These are phyloP conservation scores for Sterna hirundo DNA, from an alignment of 2,113 vertebrate species.

Conservation along the genomic window DNA sequence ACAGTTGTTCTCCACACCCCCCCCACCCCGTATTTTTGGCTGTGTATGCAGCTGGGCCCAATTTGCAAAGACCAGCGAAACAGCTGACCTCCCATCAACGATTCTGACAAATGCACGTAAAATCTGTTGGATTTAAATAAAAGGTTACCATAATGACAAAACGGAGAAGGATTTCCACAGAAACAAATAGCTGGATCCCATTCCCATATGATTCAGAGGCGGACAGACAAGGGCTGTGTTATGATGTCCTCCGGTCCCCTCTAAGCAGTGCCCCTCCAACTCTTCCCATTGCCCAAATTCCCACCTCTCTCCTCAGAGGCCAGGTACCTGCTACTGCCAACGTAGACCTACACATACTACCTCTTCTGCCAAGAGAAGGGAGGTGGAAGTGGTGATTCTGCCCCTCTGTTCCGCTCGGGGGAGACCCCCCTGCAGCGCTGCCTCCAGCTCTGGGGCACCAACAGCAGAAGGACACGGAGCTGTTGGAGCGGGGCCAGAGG, in stretches of 20 bases:
- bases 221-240: not conserved
- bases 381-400: not conserved
- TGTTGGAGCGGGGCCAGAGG: too few species aligned
- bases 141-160: not conserved
- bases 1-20: not conserved
- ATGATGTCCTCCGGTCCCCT: not conserved
- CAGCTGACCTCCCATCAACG: not conserved
- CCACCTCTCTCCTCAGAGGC: not conserved
- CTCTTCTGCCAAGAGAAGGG: not conserved
- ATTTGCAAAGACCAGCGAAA: not conserved
- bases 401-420: not conserved
- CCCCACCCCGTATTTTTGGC: not conserved
- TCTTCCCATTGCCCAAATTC: not conserved
- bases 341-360: not conserved
- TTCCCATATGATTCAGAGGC: not conserved
- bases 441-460: too few species aligned
- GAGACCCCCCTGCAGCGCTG: too few species aligned
- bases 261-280: too few species aligned
- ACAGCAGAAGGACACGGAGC: too few species aligned
- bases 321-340: not conserved
- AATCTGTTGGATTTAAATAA: not conserved
- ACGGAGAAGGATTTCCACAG: not conserved
- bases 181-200: not conserved
- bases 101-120: accelerated
- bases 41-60: not conserved